Conservation (phyloP, 1,140 invertebrate genomes). For the Diorhabda carinulata region DNA sequence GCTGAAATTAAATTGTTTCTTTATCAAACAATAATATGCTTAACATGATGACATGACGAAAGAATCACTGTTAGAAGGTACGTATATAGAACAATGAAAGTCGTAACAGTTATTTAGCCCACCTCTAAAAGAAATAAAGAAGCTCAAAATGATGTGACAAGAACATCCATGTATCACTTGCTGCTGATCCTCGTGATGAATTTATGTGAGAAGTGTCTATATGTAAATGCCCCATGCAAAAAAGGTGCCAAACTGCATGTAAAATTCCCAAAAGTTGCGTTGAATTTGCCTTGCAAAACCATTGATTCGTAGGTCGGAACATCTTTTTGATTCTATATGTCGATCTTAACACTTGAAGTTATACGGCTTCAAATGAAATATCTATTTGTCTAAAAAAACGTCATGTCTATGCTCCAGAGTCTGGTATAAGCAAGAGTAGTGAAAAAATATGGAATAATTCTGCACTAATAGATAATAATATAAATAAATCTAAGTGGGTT, state of each 20-base stretch:
- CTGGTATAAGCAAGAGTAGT: too few relatives aligned
- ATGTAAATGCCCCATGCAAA: neutral
- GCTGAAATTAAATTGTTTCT: too few relatives aligned
- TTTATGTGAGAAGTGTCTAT: neutral
- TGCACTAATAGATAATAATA: too few relatives aligned
- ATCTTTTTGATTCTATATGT: neutral
- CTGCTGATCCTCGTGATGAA: neutral
- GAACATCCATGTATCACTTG: neutral
- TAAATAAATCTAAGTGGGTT: too few relatives aligned
- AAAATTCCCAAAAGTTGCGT: constrained; percentile 2
- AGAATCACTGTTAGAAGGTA: too few relatives aligned
- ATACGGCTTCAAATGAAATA: neutral
- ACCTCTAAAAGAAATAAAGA: neutral
- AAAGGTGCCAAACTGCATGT: constrained; percentile 1
- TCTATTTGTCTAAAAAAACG: constrained; percentile 1
- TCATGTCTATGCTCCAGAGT: neutral
- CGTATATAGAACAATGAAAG: too few relatives aligned
- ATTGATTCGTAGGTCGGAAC: neutral
- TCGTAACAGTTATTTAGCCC: too few relatives aligned
- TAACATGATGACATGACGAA: too few relatives aligned
- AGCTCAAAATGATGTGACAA: neutral
- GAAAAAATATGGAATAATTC: too few relatives aligned
- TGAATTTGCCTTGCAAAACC: neutral
- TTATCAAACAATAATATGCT: too few relatives aligned
- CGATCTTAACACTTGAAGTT: neutral